Percentiles rank a stretch among this genome's conserved stretches.
Evolutionary conservation across 2,888 invertebrate genomes (phyloP).

Genomic region (Nymphalis c-album): DNA sequence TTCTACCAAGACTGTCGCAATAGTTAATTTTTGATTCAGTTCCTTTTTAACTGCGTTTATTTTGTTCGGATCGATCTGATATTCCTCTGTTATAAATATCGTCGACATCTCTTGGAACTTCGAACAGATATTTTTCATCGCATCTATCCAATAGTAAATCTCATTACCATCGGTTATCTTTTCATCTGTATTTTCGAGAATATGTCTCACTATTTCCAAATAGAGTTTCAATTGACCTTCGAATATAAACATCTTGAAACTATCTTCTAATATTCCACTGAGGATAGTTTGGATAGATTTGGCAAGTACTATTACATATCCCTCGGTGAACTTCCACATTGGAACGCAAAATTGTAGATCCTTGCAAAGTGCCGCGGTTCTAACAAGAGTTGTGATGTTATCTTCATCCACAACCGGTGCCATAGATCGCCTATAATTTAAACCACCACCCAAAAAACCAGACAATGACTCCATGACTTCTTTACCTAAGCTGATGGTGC

Average conservation of each 20-base stretch:
- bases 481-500: slow-evolving; percentile 59
- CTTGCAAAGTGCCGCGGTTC: slow-evolving; percentile 51
- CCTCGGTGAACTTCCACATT: slow-evolving; percentile 50
- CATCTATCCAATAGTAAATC: slow-evolving; percentile 51
- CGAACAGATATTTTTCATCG: slow-evolving; percentile 58
- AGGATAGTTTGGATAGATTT: slow-evolving; percentile 52
- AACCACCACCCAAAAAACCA: slow-evolving; percentile 45
- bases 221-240: slow-evolving; percentile 42
- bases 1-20: slow-evolving; percentile 54
- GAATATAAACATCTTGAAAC: slow-evolving; percentile 27
- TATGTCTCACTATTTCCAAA: slow-evolving; percentile 47
- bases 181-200: slow-evolving; percentile 46
- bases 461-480: slow-evolving; percentile 58
- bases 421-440: slow-evolving; percentile 45
- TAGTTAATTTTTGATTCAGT: slow-evolving; percentile 42
- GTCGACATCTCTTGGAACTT: slow-evolving; percentile 54
- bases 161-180: slow-evolving; percentile 46
- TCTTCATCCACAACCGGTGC: slow-evolving; percentile 41
- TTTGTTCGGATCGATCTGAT: slow-evolving; percentile 44
- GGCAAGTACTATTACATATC: slow-evolving; percentile 53
- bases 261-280: slow-evolving; percentile 35
- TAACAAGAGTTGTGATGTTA: slow-evolving; percentile 46
- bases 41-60: slow-evolving; percentile 37
- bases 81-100: slow-evolving; percentile 43
- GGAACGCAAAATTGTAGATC: slow-evolving; percentile 54